Evolutionary conservation across 2,888 invertebrate genomes (phyloP).

Genomic region (Poecilobothrus nobilitatus): DNA sequence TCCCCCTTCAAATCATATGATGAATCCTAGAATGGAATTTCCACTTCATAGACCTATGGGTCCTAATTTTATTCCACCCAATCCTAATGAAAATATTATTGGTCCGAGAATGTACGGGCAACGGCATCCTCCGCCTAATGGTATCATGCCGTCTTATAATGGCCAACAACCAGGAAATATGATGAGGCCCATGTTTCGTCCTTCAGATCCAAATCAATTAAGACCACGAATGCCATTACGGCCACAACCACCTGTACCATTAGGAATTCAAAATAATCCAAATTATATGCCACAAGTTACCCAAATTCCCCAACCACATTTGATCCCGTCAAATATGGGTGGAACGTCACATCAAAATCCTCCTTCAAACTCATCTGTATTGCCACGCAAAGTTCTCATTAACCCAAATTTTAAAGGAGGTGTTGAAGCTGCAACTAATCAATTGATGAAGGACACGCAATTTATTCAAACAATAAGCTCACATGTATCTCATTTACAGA

Average conservation of each 20-base stretch:
- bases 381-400: slow-evolving; percentile 37
- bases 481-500: slow-evolving; percentile 32
- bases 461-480: slow-evolving; percentile 39
- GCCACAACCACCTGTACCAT: slow-evolving; percentile 32
- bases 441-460: slow-evolving; percentile 44
- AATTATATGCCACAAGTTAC: neutral
- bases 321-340: neutral
- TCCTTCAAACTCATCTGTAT: neutral
- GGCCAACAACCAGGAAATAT: slow-evolving; percentile 9
- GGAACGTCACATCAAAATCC: slow-evolving; percentile 13
- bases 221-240: slow-evolving; percentile 27
- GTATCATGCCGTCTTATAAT: slow-evolving; percentile 16
- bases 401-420: slow-evolving; percentile 45
- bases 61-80: slow-evolving; percentile 25
- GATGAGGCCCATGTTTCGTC: slow-evolving; percentile 28
- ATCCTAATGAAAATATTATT: slow-evolving; percentile 25
- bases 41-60: slow-evolving; percentile 22
- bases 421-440: slow-evolving; percentile 43
- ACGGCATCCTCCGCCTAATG: slow-evolving; percentile 19
- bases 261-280: neutral
- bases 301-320: slow-evolving; percentile 7
- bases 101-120: neutral
- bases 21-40: slow-evolving; percentile 29
- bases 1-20: slow-evolving; percentile 27
- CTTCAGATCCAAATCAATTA: slow-evolving; percentile 25